A percentile compares a stretch with the other conserved stretches of the same genome.
Conservation (phyloP, 2,888 invertebrate species). For the Pedicia rivosa region DNA sequence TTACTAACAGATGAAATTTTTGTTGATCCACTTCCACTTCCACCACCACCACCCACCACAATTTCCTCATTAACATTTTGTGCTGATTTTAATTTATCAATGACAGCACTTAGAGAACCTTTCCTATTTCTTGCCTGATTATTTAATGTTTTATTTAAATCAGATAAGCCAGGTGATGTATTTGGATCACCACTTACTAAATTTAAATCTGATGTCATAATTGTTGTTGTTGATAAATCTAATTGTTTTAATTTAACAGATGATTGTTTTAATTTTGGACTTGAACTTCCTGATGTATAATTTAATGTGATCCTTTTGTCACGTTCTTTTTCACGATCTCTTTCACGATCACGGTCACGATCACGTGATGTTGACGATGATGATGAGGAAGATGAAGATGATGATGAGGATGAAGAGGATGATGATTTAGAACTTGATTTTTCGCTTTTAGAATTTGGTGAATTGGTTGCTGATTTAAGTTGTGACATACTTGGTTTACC, state of each 20-base stretch:
- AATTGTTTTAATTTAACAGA: conserved; percentile 48
- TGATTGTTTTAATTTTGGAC: conserved; percentile 50
- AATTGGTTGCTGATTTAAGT: conserved; percentile 61
- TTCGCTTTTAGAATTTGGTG: conserved; percentile 47
- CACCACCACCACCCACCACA: conserved; percentile 1
- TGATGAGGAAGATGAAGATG: conserved; percentile 1
- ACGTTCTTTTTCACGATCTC: conserved; percentile 12
- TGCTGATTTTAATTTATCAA: conserved; percentile 69
- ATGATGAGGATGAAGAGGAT: conserved; percentile 7
- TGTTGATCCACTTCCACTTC: conserved; percentile 1
- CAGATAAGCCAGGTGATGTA: background rate
- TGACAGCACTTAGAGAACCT: conserved; percentile 66
- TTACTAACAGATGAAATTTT: background rate
- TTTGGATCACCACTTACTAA: conserved; percentile 1
- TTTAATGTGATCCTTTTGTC: conserved; percentile 8
- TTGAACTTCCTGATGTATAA: conserved; percentile 33
- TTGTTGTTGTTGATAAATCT: conserved; percentile 37
- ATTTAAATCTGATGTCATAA: background rate
- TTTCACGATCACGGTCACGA: conserved; percentile 6
- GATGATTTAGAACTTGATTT: conserved; percentile 20
- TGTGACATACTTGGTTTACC: conserved; percentile 85
- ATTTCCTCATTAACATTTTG: conserved; percentile 27
- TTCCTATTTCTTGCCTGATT: conserved; percentile 50
- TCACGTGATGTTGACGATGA: conserved; percentile 6
- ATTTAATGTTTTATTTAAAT: conserved; percentile 38